phyloP scores from a whole-genome alignment of 2,888 invertebrate genomes.

The Pammene fasciana region DNA sequence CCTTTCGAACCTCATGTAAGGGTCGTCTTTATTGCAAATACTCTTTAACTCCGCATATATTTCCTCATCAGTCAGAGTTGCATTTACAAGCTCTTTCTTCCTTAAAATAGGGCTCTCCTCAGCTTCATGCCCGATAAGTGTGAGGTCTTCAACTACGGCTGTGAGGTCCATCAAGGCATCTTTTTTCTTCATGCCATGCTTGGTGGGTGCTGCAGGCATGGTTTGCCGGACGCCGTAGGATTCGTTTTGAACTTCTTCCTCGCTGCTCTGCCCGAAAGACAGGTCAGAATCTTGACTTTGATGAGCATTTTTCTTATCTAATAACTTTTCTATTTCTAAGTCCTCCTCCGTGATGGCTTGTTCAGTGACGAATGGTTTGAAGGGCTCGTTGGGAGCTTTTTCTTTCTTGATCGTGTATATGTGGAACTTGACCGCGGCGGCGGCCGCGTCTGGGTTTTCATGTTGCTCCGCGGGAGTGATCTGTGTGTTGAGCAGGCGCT shows the following conservation, averaged over 20 bases:
- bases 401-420: conserved; percentile 94
- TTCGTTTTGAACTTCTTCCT: conserved; percentile 78
- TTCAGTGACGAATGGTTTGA: conserved; percentile 92
- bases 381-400: conserved; percentile 87
- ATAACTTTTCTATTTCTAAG: conserved; percentile 90
- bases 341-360: conserved; percentile 92
- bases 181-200: conserved; percentile 71
- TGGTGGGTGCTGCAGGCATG: conserved; percentile 81
- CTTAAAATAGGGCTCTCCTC: conserved; percentile 85
- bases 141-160: conserved; percentile 72
- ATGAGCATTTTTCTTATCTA: conserved; percentile 88
- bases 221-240: conserved; percentile 75
- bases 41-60: conserved; percentile 89
- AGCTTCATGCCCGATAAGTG: conserved; percentile 70
- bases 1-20: conserved; percentile 90
- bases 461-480: conserved; percentile 94
- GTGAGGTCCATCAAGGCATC: conserved; percentile 67
- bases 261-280: conserved; percentile 80
- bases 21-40: conserved; percentile 93
- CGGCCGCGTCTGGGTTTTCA: conserved; percentile 94
- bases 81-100: conserved; percentile 82
- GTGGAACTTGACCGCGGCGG: conserved; percentile 95
- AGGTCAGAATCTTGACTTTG: conserved; percentile 85
- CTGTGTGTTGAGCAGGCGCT: conserved; percentile 89
- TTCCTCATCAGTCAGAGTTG: conserved; percentile 87